phyloP scores from a whole-genome alignment of 1,140 invertebrate genomes.

The Pseudomyrmex pallidus region DNA sequence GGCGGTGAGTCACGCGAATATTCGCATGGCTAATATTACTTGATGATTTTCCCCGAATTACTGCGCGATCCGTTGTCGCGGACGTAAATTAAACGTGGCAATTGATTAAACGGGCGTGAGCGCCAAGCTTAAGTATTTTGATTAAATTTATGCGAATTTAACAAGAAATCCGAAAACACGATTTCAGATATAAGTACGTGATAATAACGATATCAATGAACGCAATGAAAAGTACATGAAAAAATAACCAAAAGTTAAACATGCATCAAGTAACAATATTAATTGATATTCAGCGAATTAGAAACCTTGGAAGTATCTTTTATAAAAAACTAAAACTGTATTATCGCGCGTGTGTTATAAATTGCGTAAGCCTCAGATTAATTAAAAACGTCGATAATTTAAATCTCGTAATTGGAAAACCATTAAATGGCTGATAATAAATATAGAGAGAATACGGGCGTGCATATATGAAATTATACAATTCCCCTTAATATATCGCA shows the following conservation, averaged over 20 bases:
- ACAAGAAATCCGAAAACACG: not conserved
- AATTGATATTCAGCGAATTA: too few species aligned
- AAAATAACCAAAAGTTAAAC: too few species aligned
- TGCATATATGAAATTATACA: slow-evolving; percentile 14
- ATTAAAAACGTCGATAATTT: slow-evolving; percentile 23
- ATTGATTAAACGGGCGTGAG: slow-evolving; percentile 32
- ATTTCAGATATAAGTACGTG: slow-evolving; percentile 19
- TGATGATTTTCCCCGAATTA: not conserved
- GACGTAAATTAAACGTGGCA: slow-evolving; percentile 9
- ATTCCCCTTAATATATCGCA: slow-evolving; percentile 16
- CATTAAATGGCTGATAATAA: slow-evolving; percentile 32
- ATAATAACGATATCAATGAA: not conserved
- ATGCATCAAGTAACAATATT: too few species aligned
- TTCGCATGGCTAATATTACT: slow-evolving; percentile 8
- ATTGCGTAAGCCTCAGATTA: not conserved
- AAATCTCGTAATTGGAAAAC: slow-evolving; percentile 10
- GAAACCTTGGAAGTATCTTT: not conserved
- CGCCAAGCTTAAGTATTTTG: not conserved
- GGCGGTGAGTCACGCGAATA: slow-evolving; percentile 23
- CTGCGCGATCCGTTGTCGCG: not conserved
- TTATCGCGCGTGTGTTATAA: not conserved
- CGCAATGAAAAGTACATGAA: too few species aligned
- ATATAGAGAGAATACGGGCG: not conserved
- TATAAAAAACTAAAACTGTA: not conserved
- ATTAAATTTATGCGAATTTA: slow-evolving; percentile 12